Conservation (phyloP, 2,888 invertebrate genomes). For the Lypha dubia region DNA sequence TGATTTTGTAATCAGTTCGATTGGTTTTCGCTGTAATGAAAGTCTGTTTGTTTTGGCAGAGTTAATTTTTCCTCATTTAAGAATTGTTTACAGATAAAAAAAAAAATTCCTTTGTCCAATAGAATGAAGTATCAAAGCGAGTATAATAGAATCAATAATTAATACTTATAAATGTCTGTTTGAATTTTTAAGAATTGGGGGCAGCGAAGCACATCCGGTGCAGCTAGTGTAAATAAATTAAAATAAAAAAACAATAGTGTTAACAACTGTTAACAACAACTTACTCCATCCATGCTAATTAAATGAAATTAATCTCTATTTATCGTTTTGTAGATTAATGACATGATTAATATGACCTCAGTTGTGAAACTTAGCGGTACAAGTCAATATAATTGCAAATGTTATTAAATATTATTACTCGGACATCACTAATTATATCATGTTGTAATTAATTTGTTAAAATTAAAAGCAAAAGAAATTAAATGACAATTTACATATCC, state of each 20-base stretch:
- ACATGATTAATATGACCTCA: not conserved
- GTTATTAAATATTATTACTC: constrained; percentile 2
- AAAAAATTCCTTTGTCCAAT: too few relatives aligned
- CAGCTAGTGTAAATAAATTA: too few relatives aligned
- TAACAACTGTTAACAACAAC: not conserved
- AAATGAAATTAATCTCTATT: not conserved
- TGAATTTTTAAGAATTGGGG: too few relatives aligned
- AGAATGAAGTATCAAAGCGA: too few relatives aligned
- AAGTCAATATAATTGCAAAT: not conserved
- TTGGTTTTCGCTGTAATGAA: too few relatives aligned
- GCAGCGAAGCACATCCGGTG: too few relatives aligned
- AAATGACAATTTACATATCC: constrained; percentile 34
- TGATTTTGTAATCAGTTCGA: too few relatives aligned
- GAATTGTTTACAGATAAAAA: too few relatives aligned
- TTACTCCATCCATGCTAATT: not conserved
- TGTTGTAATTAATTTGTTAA: not conserved
- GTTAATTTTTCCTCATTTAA: too few relatives aligned
- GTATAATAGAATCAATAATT: too few relatives aligned
- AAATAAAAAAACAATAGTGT: not conserved
- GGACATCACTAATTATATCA: constrained; percentile 1
- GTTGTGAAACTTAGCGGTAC: constrained; percentile 7
- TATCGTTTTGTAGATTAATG: not conserved
- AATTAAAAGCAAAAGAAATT: not conserved
- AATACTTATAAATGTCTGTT: too few relatives aligned
- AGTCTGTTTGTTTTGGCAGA: too few relatives aligned